Percentiles rank a stretch among this genome's conserved stretches.
Evolutionary conservation across 2,888 invertebrate species (phyloP).

Genomic region (Hofmannophila pseudospretella): DNA sequence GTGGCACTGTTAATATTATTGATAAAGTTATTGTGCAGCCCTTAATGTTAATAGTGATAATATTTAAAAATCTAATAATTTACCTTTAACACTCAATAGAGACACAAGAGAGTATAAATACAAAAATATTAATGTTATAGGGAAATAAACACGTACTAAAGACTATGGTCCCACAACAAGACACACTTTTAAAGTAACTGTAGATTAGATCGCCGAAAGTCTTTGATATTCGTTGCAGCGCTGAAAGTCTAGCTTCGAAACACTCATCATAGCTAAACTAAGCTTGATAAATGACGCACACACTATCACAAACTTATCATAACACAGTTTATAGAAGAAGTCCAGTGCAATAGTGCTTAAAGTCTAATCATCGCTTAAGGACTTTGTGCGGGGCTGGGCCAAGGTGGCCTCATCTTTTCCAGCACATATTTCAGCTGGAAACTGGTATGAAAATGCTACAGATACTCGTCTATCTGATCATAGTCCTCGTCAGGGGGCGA

Average conservation of each 20-base stretch:
- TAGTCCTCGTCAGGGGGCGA: constrained; percentile 86
- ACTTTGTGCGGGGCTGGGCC: constrained; percentile 65
- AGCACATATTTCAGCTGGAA: constrained; percentile 73
- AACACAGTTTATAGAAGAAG: constrained; percentile 22
- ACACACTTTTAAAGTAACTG: constrained; percentile 42
- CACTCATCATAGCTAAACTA: constrained; percentile 16
- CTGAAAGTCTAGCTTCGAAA: constrained; percentile 22
- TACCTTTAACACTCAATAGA: constrained; percentile 42
- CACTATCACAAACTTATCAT: constrained; percentile 27
- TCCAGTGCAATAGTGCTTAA: constrained; percentile 33
- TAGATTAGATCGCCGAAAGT: constrained; percentile 34
- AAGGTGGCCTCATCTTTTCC: constrained; percentile 67
- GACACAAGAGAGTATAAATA: constrained; percentile 41
- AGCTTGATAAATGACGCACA: constrained; percentile 20
- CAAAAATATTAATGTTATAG: constrained; percentile 42
- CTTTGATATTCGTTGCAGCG: constrained; percentile 48
- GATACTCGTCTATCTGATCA: constrained; percentile 79
- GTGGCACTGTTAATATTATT: constrained; percentile 63
- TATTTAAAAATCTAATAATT: constrained; percentile 33
- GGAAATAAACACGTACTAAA: constrained; percentile 46
- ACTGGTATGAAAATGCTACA: constrained; percentile 77
- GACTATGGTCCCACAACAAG: constrained; percentile 66
- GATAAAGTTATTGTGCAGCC: constrained; percentile 60
- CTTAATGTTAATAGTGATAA: constrained; percentile 47
- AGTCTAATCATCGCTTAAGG: constrained; percentile 43